Conservation (phyloP, 2,888 invertebrate species). For the Acronicta aceris region DNA sequence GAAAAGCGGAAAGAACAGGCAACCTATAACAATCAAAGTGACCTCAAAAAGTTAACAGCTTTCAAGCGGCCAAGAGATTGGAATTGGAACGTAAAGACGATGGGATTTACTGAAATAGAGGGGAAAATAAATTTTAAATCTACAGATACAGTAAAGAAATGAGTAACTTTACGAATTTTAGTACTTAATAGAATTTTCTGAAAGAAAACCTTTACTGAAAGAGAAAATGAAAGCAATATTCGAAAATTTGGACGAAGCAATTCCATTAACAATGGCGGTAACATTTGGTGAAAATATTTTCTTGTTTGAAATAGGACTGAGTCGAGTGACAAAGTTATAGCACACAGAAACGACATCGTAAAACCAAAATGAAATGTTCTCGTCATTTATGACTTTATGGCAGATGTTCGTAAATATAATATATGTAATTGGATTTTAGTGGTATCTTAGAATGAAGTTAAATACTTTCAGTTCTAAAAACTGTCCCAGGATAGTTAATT, state of each 20-base stretch:
- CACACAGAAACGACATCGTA: conserved; percentile 67
- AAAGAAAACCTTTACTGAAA: too few species aligned
- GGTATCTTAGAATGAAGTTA: conserved; percentile 2
- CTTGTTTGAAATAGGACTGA: conserved; percentile 56
- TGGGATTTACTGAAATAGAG: conserved; percentile 52
- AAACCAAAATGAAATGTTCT: conserved; percentile 72
- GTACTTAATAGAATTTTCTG: too few species aligned
- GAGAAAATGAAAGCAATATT: conserved; percentile 45
- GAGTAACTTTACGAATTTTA: conserved; percentile 23
- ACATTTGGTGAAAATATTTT: conserved; percentile 59
- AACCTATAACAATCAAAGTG: conserved; percentile 48
- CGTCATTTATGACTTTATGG: conserved; percentile 54
- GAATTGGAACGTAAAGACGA: conserved; percentile 55
- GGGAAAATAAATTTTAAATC: conserved; percentile 26
- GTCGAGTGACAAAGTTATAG: conserved; percentile 62
- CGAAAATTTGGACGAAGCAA: conserved; percentile 49
- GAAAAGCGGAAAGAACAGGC: conserved; percentile 21
- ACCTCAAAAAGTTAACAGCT: conserved; percentile 59
- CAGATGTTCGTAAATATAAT: conserved; percentile 45
- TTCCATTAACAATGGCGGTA: conserved; percentile 58
- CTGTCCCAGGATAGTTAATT: conserved; percentile 19
- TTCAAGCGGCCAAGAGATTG: conserved; percentile 40
- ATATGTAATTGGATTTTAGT: conserved; percentile 46
- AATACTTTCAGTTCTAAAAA: conserved; percentile 9
- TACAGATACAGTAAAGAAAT: conserved; percentile 7